Base-by-base conservation (phyloP, 2,797 vertebrate species). In the Rhynchotus rufescens region DNA sequence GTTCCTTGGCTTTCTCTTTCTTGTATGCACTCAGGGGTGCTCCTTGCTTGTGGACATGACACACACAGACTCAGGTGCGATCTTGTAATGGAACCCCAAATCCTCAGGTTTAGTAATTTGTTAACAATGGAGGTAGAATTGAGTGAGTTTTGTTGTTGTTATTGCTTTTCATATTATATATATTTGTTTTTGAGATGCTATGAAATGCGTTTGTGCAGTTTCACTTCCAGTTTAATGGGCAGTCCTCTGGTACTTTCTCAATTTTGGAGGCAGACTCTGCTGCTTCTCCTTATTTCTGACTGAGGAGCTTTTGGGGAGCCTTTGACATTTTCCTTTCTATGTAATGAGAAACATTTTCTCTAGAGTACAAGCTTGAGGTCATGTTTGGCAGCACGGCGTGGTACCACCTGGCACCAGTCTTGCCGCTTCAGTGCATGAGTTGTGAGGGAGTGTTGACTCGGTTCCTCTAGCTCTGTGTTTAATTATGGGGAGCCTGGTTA, bases 221-320 rank as follows among this genome's bases (percentile, higher is more conserved):
- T 90, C 5, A 4, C 3, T 5, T 47, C 30, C 40, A 26, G 45
- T n/a, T 88, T 0, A 5, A 0, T 61, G 36, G 5, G 1, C 34
- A 64, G 10, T 54, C 78, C 19, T 65, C 57, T 42, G 38, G 8
- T 88, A 28, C 9, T 19, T 13, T 36, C 42, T 73, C 64, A 67
- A 87, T 34, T 45, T 51, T 62, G 22, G 17, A 69, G 57, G 45
- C 11, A 16, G 25, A 9, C 28, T 36, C 26, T 73, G 38, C 17
- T 71, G 57, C 57, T 78, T 83, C 5, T 1, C 20, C n/a, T 67
- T 34, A 32, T 15, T 72, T 80, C 32, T 34, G 17, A 84, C 40
- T 28, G 22, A 80, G 30, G 44, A 32, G n/a, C 12, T 64, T 87
- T 75, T 4, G 42, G 38, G 69, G 26, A 89, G 3, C n/a, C 5